Evolutionary conservation across 30 jellyfish, hydroid and myxozoan species (phyloP).

Genomic region (Pelagia noctiluca): DNA sequence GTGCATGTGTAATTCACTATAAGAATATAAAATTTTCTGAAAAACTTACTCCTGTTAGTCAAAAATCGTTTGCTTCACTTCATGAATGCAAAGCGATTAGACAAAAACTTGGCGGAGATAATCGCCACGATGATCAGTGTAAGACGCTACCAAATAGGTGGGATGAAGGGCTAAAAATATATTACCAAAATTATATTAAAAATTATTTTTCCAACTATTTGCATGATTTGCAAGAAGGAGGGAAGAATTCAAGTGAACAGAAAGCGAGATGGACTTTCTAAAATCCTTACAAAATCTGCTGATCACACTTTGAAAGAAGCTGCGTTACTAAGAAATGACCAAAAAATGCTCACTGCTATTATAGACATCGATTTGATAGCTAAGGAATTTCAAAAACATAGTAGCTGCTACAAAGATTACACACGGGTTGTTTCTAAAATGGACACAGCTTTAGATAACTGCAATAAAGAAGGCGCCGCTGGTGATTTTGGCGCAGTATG

Average conservation of each 20-base stretch:
- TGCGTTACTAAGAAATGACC: too few relatives aligned
- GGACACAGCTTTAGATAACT: too few relatives aligned
- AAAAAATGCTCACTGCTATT: too few relatives aligned
- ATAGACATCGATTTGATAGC: too few relatives aligned
- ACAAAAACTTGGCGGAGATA: slow-evolving; percentile 31
- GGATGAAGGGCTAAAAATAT: not conserved
- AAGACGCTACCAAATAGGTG: slow-evolving; percentile 9
- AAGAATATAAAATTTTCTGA: too few relatives aligned
- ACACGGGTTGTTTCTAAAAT: not conserved
- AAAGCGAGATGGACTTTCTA: not conserved
- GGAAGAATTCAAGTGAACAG: slow-evolving; percentile 16
- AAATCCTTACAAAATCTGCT: too few relatives aligned
- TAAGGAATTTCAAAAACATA: too few relatives aligned
- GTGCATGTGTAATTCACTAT: not conserved
- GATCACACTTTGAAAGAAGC: too few relatives aligned
- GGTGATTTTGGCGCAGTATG: too few relatives aligned
- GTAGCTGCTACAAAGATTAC: too few relatives aligned
- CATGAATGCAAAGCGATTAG: slow-evolving; percentile 22
- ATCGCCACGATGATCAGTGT: slow-evolving; percentile 37
- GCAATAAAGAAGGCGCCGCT: too few relatives aligned
- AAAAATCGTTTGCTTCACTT: slow-evolving; percentile 16
- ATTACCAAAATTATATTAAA: not conserved
- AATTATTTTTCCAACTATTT: not conserved
- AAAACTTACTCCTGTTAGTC: slow-evolving; percentile 39
- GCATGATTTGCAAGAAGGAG: slow-evolving; percentile 31